phyloP scores from a whole-genome alignment of 2,113 vertebrate genomes.

The Corydoras maculifer region DNA sequence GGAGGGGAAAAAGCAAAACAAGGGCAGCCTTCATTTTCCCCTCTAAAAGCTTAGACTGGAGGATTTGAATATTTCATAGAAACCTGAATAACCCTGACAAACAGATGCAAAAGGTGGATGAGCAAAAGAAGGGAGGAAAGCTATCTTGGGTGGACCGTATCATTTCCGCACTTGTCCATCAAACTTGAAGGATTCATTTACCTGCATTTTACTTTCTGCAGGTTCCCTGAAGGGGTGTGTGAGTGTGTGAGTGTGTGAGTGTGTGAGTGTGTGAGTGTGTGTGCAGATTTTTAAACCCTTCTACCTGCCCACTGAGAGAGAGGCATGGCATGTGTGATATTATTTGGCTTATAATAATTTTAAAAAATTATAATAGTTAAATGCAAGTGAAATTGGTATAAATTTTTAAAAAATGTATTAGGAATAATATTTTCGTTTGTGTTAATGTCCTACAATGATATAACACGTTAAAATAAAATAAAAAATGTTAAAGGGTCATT shows the following conservation, averaged over 20 bases:
- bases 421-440: too few relatives aligned
- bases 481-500: too few relatives aligned
- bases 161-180: conserved; percentile 47
- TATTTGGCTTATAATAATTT: too few relatives aligned
- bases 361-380: too few relatives aligned
- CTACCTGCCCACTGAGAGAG: too few relatives aligned
- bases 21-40: conserved; percentile 64
- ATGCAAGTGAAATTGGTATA: too few relatives aligned
- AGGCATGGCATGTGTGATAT: too few relatives aligned
- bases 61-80: conserved; percentile 68
- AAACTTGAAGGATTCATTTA: conserved; percentile 26
- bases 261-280: background rate
- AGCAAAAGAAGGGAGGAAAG: background rate
- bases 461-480: too few relatives aligned
- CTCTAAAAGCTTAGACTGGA: conserved; percentile 69
- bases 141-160: conserved; percentile 34
- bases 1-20: conserved; percentile 53
- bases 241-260: background rate
- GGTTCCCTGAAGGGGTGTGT: conserved; percentile 9
- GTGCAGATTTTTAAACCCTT: too few relatives aligned
- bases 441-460: too few relatives aligned
- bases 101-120: conserved; percentile 51
- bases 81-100: conserved; percentile 62
- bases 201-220: background rate
- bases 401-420: too few relatives aligned